Evolutionary conservation across 2,797 vertebrate genomes (phyloP).

Genomic region (Nasua narica): DNA sequence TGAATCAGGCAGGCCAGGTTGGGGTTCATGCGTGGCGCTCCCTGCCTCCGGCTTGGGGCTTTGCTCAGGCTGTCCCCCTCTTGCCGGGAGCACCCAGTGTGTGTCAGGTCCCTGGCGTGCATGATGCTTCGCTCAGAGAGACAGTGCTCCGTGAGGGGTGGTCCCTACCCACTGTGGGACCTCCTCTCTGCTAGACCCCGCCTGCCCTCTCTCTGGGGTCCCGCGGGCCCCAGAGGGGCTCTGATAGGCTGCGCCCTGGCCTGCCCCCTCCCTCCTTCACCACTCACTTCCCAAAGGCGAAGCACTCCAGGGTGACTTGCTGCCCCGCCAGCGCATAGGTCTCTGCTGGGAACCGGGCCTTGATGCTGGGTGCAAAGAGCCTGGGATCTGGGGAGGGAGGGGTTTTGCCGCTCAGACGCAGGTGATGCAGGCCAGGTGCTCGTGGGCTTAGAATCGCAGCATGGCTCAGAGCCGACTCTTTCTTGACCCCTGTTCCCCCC

Average conservation of each 20-base stretch:
- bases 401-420: not conserved
- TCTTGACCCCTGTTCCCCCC: not conserved
- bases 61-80: too few relatives aligned
- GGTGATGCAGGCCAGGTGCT: not conserved
- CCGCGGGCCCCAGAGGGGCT: not conserved
- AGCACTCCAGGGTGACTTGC: constrained; percentile 92
- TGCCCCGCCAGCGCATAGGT: constrained; percentile 93
- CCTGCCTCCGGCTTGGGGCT: not conserved
- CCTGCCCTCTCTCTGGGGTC: not conserved
- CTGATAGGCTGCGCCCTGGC: not conserved
- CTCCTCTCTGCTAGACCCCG: not conserved
- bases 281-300: constrained; percentile 98
- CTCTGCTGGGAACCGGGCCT: constrained; percentile 94
- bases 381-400: constrained; percentile 83
- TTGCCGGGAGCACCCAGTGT: not conserved
- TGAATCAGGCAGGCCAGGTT: not conserved
- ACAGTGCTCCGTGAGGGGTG: not conserved
- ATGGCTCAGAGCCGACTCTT: not conserved
- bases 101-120: fast-evolving
- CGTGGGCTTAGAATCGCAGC: not conserved
- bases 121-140: not conserved
- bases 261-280: not conserved
- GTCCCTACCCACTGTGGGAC: not conserved
- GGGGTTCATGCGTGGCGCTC: fast-evolving
- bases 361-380: constrained; percentile 91